A percentile compares a stretch with the other conserved stretches of the same genome.
Conservation (phyloP, 1,140 invertebrate genomes). For the Aporrectodea caliginosa region DNA sequence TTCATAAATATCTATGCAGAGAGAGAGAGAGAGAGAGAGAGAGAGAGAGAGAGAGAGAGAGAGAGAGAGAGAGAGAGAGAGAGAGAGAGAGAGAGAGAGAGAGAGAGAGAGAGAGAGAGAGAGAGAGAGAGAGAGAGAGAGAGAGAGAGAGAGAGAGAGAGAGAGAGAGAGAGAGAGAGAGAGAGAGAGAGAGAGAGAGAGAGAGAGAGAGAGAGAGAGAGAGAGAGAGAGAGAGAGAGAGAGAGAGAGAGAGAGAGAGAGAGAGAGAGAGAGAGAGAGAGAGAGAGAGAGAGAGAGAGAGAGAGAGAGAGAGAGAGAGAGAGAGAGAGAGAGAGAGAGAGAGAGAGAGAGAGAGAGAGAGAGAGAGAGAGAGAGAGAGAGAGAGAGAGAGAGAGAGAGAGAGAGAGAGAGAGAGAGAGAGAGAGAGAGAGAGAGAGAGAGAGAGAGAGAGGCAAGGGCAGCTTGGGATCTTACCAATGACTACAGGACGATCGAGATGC, state of each 20-base stretch:
- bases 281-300: slow-evolving; percentile 27
- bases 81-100: slow-evolving; percentile 23
- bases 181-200: slow-evolving; percentile 19
- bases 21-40: slow-evolving; percentile 19
- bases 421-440: slow-evolving; percentile 26
- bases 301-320: slow-evolving; percentile 31
- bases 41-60: slow-evolving; percentile 21
- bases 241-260: slow-evolving; percentile 18
- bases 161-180: slow-evolving; percentile 6
- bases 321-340: slow-evolving; percentile 33
- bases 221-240: slow-evolving; percentile 11
- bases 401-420: slow-evolving; percentile 28
- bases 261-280: slow-evolving; percentile 23
- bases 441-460: slow-evolving; percentile 22
- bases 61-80: slow-evolving; percentile 23
- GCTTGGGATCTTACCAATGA: too few species aligned
- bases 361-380: slow-evolving; percentile 13
- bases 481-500: too few species aligned
- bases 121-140: slow-evolving; percentile 19
- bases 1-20: too few species aligned
- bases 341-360: slow-evolving; percentile 30
- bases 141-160: slow-evolving; percentile 14
- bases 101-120: slow-evolving; percentile 9
- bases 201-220: slow-evolving; percentile 16
- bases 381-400: slow-evolving; percentile 24